Evolutionary conservation across 2,888 invertebrate species (phyloP).

Genomic region (Cremastinae sp.): DNA sequence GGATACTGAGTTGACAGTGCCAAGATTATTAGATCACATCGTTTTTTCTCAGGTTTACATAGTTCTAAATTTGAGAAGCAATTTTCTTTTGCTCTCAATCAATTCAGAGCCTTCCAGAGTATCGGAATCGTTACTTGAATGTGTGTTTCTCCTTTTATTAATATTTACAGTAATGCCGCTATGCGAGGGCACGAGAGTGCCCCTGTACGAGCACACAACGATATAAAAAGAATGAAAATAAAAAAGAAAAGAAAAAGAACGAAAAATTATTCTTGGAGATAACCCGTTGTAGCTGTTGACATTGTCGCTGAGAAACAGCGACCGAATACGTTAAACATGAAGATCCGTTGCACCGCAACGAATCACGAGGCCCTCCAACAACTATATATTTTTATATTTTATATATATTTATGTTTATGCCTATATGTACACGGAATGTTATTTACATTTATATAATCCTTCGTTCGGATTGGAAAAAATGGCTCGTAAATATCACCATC

Average conservation of each 20-base stretch:
- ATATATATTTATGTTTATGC: constrained; percentile 32
- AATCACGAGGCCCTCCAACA: constrained; percentile 40
- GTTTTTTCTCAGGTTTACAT: constrained; percentile 1
- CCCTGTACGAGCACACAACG: constrained; percentile 17
- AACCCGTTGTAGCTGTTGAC: constrained; percentile 20
- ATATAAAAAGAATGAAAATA: constrained; percentile 16
- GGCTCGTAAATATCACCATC: constrained; percentile 27
- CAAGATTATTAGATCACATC: constrained; percentile 29
- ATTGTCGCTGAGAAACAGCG: constrained; percentile 10
- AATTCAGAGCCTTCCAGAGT: constrained; percentile 12
- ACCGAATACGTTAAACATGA: constrained; percentile 20
- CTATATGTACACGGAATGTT: constrained; percentile 55
- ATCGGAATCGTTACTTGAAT: constrained; percentile 27
- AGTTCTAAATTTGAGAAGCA: constrained; percentile 31
- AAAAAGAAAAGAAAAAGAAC: constrained; percentile 36
- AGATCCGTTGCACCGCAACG: constrained; percentile 52
- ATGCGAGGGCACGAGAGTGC: constrained; percentile 31
- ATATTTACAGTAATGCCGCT: constrained; percentile 55
- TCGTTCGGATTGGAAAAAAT: constrained; percentile 31
- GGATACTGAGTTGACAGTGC: background rate
- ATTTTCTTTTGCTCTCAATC: background rate
- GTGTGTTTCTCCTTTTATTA: constrained; percentile 20
- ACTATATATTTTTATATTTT: constrained; percentile 26
- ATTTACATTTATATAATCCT: constrained; percentile 61
- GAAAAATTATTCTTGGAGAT: constrained; percentile 30